Evolutionary conservation across 2,888 invertebrate species (phyloP), one percentile per base, ranked within the genome.

Genomic region (Blastobasis lacticolella): DNA sequence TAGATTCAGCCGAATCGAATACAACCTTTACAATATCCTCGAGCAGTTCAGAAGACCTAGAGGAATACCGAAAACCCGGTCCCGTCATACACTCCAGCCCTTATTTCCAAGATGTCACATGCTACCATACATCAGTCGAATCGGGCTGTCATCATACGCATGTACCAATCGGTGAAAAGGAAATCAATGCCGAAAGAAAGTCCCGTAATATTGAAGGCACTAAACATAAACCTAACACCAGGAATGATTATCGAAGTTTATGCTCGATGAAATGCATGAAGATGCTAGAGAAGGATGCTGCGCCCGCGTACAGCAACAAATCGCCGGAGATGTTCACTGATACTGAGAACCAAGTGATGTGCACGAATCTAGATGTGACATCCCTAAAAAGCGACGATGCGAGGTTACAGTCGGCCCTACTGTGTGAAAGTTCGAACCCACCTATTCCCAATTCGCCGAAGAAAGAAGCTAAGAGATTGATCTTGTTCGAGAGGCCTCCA

Each of bases 251-350:
- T 23, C 62, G 55, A 37, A 78, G 78, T 53, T 38, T 77, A 4
- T 78, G 74, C 52, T 78, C 78, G 5, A 73, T 77, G 70, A 66
- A 75, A 46, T 79, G 73, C 55, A 54, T 73, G 0, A 62, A 64
- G 5, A 64, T 60, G 23, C 61, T 49, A 54, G 9, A 9, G 6
- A 40, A 9, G 44, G 6, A 45, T 6, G 10, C 4, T 4, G 8
- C 36, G 4, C 45, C 45, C 5, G 10, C 8, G 4, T 45, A 6
- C 6, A 45, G 45, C 23, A 59, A 59, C 40, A 63, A 65, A 46
- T 69, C 64, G 5, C 57, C 63, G 5, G 51, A 60, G 7, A 47
- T 61, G 2, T 67, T 67, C 37, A 50, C 67, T 37, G 67, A 71
- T 7, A 61, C 59, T 9, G 81, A 83, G 51, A 71, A 72, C 55